A percentile compares a stretch with the other conserved stretches of the same genome.
Conservation (phyloP, 2,888 invertebrate genomes). For the Nymphalis polychloros region DNA sequence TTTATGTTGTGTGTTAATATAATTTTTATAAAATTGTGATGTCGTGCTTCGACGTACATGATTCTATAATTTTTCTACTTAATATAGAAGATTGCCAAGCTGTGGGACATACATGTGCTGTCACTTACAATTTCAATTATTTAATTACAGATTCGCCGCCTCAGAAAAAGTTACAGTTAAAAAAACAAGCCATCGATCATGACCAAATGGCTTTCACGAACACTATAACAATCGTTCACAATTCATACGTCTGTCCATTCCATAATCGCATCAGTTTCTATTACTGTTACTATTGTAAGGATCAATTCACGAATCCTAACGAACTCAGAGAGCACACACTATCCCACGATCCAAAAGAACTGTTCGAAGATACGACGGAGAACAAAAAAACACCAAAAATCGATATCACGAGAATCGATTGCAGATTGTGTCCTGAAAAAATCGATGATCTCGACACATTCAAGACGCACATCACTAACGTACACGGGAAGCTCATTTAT, state of each 20-base stretch:
- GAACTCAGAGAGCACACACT: conserved; percentile 67
- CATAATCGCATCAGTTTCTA: conserved; percentile 68
- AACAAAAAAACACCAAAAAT: conserved; percentile 71
- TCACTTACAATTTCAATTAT: background rate
- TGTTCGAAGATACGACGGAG: conserved; percentile 61
- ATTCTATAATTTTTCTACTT: too few relatives aligned
- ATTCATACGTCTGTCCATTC: conserved; percentile 70
- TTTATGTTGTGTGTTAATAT: too few relatives aligned
- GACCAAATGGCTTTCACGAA: conserved; percentile 62
- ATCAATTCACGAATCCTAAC: conserved; percentile 67
- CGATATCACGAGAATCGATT: conserved; percentile 70
- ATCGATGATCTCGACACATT: conserved; percentile 60
- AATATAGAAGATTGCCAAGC: too few relatives aligned
- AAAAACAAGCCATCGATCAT: conserved; percentile 50
- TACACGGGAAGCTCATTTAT: conserved; percentile 52
- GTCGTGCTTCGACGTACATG: too few relatives aligned
- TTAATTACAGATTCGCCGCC: conserved; percentile 6
- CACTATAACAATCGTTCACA: conserved; percentile 59
- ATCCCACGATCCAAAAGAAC: conserved; percentile 58
- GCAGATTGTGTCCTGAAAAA: conserved; percentile 62
- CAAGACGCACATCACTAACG: conserved; percentile 56
- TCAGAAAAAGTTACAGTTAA: conserved; percentile 34
- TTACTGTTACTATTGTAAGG: conserved; percentile 71
- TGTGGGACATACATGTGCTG: too few relatives aligned
- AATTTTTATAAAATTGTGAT: too few relatives aligned